Percentiles rank a stretch among this genome's conserved stretches.
Evolutionary conservation across 1,140 invertebrate genomes (phyloP).

Genomic region (Helicoverpa zea): DNA sequence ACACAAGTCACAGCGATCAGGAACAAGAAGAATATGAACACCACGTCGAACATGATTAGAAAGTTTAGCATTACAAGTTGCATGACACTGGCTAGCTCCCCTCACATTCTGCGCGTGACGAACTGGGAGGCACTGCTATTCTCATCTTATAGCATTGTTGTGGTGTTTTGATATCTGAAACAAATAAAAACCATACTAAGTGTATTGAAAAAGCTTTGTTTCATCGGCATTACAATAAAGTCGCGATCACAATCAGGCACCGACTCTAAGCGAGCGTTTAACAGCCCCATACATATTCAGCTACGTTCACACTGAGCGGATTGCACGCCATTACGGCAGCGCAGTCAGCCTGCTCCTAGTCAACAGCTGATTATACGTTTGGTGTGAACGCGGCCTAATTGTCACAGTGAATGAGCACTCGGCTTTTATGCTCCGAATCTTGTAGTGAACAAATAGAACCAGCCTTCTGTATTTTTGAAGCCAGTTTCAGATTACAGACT

Average conservation of each 20-base stretch:
- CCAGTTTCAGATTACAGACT: no score
- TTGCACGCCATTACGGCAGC: background rate
- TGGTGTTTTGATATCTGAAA: conserved; percentile 53
- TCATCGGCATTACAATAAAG: no score
- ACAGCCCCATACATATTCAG: no score
- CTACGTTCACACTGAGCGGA: background rate
- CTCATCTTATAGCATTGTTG: conserved; percentile 46
- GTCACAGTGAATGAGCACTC: no score
- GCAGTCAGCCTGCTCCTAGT: background rate
- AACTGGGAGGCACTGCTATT: conserved; percentile 27
- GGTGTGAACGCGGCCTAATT: no score
- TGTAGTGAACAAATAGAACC: no score
- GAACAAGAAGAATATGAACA: conserved; percentile 94
- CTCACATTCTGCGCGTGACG: conserved; percentile 74
- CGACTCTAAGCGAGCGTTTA: no score
- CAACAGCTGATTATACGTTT: no score
- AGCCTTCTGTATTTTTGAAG: no score
- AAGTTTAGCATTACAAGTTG: conserved; percentile 94
- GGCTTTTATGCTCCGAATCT: no score
- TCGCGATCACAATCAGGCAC: no score
- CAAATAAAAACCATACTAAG: conserved; percentile 23
- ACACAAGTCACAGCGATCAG: conserved; percentile 93
- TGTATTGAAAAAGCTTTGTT: background rate
- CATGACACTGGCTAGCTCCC: conserved; percentile 85
- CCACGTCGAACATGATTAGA: conserved; percentile 94